phyloP scores from a whole-genome alignment of 2,113 vertebrate species.

The Phrynocephalus versicolor region DNA sequence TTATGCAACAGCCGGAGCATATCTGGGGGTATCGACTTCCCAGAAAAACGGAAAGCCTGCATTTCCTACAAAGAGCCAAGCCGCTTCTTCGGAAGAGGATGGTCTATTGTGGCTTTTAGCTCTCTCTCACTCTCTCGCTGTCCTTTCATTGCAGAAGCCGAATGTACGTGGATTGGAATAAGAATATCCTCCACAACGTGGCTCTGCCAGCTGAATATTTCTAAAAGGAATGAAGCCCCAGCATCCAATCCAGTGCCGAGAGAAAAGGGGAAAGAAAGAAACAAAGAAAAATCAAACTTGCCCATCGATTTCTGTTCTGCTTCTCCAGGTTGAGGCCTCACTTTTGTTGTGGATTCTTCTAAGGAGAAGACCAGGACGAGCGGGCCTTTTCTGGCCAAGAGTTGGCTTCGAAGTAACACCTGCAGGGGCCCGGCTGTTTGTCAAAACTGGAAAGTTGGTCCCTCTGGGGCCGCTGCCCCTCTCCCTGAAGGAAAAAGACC shows the following conservation, averaged over 20 bases:
- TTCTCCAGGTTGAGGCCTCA: no score
- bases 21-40: not conserved
- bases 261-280: not conserved
- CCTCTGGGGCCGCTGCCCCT: not conserved
- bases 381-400: rapidly evolving
- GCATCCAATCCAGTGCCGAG: not conserved
- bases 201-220: not conserved
- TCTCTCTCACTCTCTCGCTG: not conserved
- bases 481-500: not conserved
- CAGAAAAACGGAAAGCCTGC: not conserved
- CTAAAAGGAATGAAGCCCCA: not conserved
- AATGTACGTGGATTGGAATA: not conserved
- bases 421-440: not conserved
- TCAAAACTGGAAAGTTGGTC: not conserved
- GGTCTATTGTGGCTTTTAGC: not conserved
- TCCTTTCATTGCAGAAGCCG: not conserved
- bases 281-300: no score
- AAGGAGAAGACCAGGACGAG: not conserved
- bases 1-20: not conserved
- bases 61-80: not conserved
- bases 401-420: not conserved
- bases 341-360: no score
- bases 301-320: no score
- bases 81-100: not conserved
- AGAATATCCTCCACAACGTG: no score